Evolutionary conservation across 1,140 invertebrate species (phyloP), one percentile per base, ranked within the genome.

Genomic region (Bradynema listronoti): DNA sequence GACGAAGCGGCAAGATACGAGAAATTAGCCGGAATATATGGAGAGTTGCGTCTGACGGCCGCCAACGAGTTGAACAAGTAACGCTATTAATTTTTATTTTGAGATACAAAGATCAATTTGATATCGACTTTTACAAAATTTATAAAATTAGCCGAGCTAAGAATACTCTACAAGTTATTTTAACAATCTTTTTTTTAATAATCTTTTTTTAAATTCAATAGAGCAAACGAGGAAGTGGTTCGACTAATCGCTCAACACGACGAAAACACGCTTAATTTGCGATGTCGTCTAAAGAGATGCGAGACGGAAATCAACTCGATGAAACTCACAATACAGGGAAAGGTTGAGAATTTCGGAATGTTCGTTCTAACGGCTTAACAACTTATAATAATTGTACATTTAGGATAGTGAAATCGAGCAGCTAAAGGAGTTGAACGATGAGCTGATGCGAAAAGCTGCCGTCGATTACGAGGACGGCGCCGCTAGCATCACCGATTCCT

Each of bases 211-310:
- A 66, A n/a, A 64, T 62, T 30, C 7, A n/a, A n/a, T n/a, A 63
- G 61, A 19, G 61, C 61, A 41, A 63, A 65, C 39, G 14, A 33
- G 30, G 61, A 63, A 53, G 42, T 63, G 25, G 47, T 64, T 25
- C 41, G 59, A 39, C 50, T 63, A 19, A n/a, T 27, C 19, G 53
- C 33, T 43, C 58, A 63, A 24, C 62, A 63, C 62, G 61, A 63
- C 30, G 61, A 63, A 32, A 63, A 63, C 33, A 63, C 61, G 4
- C 30, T 63, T 1, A 36, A 47, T 0, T 32, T 63, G 22, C 63
- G 59, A 45, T 61, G 57, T 59, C 58, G 61, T 22, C 43, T 63
- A 14, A 65, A 65, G 27, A 63, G 34, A 34, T 64, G 65, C 39
- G 58, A 63, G 16, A 45, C 58, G 24, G 47, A 63, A 63, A 46